A percentile compares a stretch with the other conserved stretches of the same genome.
These are phyloP conservation scores for Lophotriccus pileatus DNA, from an alignment of 2,797 vertebrate species.

Conservation along the genomic window DNA sequence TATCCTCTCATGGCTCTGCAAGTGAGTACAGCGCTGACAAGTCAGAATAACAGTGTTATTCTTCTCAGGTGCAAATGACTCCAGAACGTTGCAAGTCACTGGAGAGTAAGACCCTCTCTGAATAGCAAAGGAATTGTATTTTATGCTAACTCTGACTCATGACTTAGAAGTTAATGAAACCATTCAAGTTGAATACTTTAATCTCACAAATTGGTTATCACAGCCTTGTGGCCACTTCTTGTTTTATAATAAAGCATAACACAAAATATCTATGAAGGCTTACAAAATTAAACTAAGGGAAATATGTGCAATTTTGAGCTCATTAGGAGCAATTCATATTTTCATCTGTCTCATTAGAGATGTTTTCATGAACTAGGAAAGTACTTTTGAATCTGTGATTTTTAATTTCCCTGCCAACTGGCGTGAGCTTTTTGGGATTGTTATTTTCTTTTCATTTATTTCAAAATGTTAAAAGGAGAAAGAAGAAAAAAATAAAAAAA, in stretches of 20 bases:
- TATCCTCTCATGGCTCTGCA: neutral
- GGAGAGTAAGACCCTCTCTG: neutral
- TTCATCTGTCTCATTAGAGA: constrained; percentile 79
- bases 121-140: constrained; percentile 24
- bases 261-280: constrained; percentile 77
- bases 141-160: constrained; percentile 65
- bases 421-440: constrained; percentile 48
- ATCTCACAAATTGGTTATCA: constrained; percentile 81
- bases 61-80: constrained; percentile 21
- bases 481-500: rapidly evolving
- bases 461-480: constrained; percentile 43
- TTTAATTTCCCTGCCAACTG: constrained; percentile 69
- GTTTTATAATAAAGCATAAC: constrained; percentile 78
- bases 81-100: neutral
- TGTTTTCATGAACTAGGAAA: constrained; percentile 75
- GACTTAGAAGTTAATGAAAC: constrained; percentile 77
- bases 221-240: constrained; percentile 79
- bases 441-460: constrained; percentile 68
- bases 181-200: constrained; percentile 76
- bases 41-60: neutral
- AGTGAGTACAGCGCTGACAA: neutral
- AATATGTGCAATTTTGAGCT: constrained; percentile 75
- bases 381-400: constrained; percentile 68
- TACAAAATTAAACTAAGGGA: constrained; percentile 77
- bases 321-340: constrained; percentile 80